A percentile compares a stretch with the other conserved stretches of the same genome.
These are phyloP conservation scores for Sesamia nonagrioides DNA, from an alignment of 1,140 invertebrate genomes.

Conservation along the genomic window DNA sequence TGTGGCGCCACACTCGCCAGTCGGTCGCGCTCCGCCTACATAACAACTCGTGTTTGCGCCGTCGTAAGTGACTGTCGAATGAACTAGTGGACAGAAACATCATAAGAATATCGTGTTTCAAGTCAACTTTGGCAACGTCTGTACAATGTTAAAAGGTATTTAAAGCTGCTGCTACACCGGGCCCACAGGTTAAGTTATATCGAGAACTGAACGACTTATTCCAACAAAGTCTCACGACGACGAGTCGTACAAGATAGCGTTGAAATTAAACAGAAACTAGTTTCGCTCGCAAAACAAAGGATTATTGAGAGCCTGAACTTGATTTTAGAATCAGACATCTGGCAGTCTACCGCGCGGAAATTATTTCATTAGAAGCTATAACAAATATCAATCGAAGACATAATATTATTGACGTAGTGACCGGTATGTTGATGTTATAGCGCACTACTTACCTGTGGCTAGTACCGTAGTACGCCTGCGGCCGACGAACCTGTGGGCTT, in stretches of 20 bases:
- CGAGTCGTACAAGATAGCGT: neutral
- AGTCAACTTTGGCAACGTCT: conserved; percentile 44
- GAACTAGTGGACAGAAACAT: conserved; percentile 66
- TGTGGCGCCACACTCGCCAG: too few relatives aligned
- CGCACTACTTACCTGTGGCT: too few relatives aligned
- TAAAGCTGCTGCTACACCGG: conserved; percentile 11
- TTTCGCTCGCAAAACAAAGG: neutral
- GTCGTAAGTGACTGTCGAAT: neutral
- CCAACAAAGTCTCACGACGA: neutral
- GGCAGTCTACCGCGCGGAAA: neutral
- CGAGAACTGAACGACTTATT: neutral
- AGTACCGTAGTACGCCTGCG: too few relatives aligned
- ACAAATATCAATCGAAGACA: neutral
- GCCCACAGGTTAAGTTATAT: neutral
- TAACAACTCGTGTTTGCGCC: too few relatives aligned
- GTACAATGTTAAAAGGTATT: conserved; percentile 38
- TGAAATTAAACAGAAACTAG: neutral
- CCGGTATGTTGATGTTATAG: too few relatives aligned
- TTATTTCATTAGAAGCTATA: neutral
- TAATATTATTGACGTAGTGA: neutral
- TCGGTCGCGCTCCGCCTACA: neutral
- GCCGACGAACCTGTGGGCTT: too few relatives aligned
- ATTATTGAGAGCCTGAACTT: neutral
- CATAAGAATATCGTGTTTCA: conserved; percentile 66
- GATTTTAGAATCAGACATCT: neutral